Evolutionary conservation across 2,797 vertebrate genomes (phyloP), one percentile per base, ranked within the genome.

Genomic region (Hydrolagus colliei): DNA sequence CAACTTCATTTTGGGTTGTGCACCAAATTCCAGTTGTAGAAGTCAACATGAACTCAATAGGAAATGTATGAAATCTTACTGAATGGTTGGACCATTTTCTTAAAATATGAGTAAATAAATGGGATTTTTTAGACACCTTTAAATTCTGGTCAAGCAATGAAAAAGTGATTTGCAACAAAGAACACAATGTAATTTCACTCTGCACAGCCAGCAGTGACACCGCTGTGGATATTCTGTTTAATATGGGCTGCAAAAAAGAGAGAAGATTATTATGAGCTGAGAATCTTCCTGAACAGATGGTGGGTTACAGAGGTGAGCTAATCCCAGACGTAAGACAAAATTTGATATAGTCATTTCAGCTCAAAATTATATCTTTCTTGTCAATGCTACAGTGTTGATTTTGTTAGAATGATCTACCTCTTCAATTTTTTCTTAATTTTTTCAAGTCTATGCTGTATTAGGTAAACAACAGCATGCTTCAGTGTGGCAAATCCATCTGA

Each of bases 281-380:
- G 12, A 86, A 67, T 68, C 52, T 78, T 78, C 32, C 61, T 82
- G 14, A 82, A 86, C 86, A 80, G 76, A 82, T 86, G 76, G 86
- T 73, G 22, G 41, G 71, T 73, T 72, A 27, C 18, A 71, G 20
- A 86, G 67, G 77, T 86, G 76, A 86, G 86, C 61, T 86, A 72
- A 78, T 82, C 86, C 76, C 78, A 80, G 52, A 73, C 10, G 86
- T 86, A 77, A 35, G 22, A 86, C 67, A 63, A 82, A 86, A 84
- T 79, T 84, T 84, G 79, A 79, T 72, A 80, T 72, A 73, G 75
- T 86, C 27, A 67, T 86, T 78, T 41, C 79, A 72, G 80, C 63
- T 79, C 16, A 77, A 22, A 27, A 41, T 86, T 27, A 59, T 71
- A 35, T 71, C 14, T 62, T 52, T 74, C 73, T 9, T 35, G 13